Evolutionary conservation across 37 sponge, comb jelly and placozoan species (phyloP).

Genomic region (Ephydatia muelleri): DNA sequence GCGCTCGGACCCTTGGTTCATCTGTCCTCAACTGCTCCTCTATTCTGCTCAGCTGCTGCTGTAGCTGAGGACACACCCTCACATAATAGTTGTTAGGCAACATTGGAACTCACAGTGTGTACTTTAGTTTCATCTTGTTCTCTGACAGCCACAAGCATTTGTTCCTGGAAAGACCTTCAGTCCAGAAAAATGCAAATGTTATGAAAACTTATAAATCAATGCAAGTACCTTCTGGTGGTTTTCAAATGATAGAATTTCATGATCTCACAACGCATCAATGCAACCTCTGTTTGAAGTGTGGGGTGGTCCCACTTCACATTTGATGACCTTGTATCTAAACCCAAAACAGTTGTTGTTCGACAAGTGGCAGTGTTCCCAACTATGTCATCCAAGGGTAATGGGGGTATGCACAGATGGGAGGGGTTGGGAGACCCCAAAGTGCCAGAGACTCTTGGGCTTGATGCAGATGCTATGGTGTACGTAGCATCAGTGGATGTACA

Average conservation of each 20-base stretch:
- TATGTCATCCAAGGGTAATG: neutral
- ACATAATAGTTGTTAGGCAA: neutral
- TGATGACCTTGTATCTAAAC: neutral
- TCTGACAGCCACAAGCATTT: neutral
- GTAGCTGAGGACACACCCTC: slow-evolving; percentile 3
- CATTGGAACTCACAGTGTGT: neutral
- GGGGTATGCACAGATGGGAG: too few species aligned
- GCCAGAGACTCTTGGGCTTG: too few species aligned
- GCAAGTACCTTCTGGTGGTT: neutral
- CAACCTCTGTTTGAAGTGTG: neutral
- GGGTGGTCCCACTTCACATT: neutral
- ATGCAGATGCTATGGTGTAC: neutral
- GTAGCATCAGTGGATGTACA: neutral
- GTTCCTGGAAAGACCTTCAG: neutral
- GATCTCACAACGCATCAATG: neutral
- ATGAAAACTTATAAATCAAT: neutral
- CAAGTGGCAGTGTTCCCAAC: too few species aligned
- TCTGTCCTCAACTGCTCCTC: neutral
- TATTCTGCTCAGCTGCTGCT: neutral
- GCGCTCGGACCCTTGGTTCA: neutral
- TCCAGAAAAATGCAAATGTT: neutral
- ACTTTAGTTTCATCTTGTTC: neutral
- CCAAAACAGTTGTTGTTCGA: neutral
- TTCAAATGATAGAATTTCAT: slow-evolving; percentile 1
- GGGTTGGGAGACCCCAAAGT: neutral